These are phyloP conservation scores for Onychomys leucogaster DNA, from an alignment of 2,797 vertebrate genomes.

Conservation along the genomic window DNA sequence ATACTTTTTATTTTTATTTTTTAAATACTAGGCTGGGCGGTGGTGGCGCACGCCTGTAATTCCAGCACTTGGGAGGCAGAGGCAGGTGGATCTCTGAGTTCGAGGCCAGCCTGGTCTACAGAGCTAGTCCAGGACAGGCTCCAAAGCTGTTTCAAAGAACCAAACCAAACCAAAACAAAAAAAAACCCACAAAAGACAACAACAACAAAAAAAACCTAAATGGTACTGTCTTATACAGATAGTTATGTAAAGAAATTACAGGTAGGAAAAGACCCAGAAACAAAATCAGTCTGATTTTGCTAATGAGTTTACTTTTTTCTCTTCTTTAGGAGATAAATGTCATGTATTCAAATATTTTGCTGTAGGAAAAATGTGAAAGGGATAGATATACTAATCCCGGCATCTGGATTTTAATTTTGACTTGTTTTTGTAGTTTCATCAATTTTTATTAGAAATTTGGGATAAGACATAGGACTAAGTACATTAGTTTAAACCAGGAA, in stretches of 20 bases:
- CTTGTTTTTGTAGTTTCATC: background rate
- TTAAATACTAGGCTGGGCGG: no score
- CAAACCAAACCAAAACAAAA: no score
- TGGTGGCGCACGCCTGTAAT: no score
- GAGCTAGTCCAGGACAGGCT: no score
- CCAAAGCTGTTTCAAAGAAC: no score
- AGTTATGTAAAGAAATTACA: background rate
- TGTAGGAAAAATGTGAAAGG: background rate
- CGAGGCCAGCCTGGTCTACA: no score
- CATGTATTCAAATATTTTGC: constrained; percentile 9
- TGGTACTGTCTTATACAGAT: background rate
- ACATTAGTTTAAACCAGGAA: constrained; percentile 36
- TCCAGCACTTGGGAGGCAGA: no score
- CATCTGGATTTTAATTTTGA: background rate
- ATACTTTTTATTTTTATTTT: no score
- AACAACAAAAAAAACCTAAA: background rate
- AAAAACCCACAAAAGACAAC: no score
- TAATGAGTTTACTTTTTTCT: background rate
- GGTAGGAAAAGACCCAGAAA: background rate
- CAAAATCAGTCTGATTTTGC: background rate
- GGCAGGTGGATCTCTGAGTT: no score
- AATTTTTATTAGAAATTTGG: constrained; percentile 50
- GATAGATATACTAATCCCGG: background rate
- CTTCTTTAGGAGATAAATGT: constrained; percentile 27
- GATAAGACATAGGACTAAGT: background rate